Evolutionary conservation across 2,797 vertebrate genomes (phyloP), one percentile per base, ranked within the genome.

Genomic region (Knipowitschia caucasica): DNA sequence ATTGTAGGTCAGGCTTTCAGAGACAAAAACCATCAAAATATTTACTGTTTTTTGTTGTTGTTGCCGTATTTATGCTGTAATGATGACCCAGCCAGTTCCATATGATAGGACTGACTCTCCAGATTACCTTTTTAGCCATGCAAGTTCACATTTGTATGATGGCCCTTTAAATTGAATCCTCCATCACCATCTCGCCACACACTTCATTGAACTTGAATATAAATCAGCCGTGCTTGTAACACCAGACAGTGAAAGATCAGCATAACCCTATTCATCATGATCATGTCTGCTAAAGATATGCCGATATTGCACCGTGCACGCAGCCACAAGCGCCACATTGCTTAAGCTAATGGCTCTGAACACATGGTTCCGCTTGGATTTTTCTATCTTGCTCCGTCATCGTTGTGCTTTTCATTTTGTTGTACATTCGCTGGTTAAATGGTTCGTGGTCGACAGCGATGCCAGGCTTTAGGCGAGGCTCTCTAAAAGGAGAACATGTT

Each of bases 351-450:
- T 72, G 44, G 52, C 59, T 67, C 63, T 50, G 71, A 73, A 64
- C 26, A 26, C 58, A 67, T 3, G 21, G 65, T 73, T 83, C 57
- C 69, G 65, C 33, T 68, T 69, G 69, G 59, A 63, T 79, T 77
- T 69, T 57, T 69, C 36, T 53, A 52, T 61, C 58, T 56, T 40
- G 10, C 27, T 64, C 66, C 29, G 58, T 62, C 73, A 71, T 78
- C 66, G 65, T 75, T 71, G 44, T 49, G 50, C 63, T 39, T 45
- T 42, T 64, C 62, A 29, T 75, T 68, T 58, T 46, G 73, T 67
- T 63, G 64, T 50, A 62, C 56, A 69, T 75, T 62, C 57, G 30
- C 35, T 44, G 29, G 55, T 68, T 80, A 75, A 81, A 76, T 49
- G 66, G 59, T 56, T 70, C 30, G 18, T 60, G 62, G 71, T 35